Base-by-base conservation (phyloP, 2,113 vertebrate species). In the Odontesthes bonariensis region DNA sequence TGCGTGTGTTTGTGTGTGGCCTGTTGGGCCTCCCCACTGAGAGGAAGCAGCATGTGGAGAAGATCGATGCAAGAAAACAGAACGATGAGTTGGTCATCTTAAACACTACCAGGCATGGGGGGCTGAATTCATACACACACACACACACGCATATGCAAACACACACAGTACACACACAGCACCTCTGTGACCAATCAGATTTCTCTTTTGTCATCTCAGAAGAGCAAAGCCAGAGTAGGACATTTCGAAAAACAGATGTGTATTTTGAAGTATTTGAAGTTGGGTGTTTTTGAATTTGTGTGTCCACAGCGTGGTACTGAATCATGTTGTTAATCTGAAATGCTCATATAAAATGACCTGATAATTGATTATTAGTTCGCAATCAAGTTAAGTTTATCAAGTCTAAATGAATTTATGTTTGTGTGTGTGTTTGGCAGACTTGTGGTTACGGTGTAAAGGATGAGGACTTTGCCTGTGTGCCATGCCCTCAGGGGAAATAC, bases 371-470 rank as follows among this genome's bases (percentile, higher is more conserved):
- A 54, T 19, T 2, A 42, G 53, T 60, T 46, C 8, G 54, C 42
- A 23, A 20, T 32, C 20, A 59, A 35, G 5, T 32, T n/a, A 10
- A 46, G n/a, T 66, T 47, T 5, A 55, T 42, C 20, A 40, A 52
- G 6, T 27, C 19, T 52, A 17, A 10, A 32, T 60, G 46, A 0
- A 27, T 40, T 31, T 20, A 23, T 57, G 53, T 66, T 16, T 69
- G 2, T 69, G 62, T 74, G 67, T 81, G 54, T 81, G 54, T 79
- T 61, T 86, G 86, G 52, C 83, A 99, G 98, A 96, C 91, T 6
- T 99, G 98, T 35, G 97, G 97, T 31, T 98, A 97, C 0, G 97
- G 98, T 52, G 93, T 94, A 87, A 98, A 96, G 86, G 97, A 99
- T 0, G 97, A 99, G 8, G 96, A 96, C 88, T 99, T 98, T 0